These are phyloP conservation scores for Egretta garzetta DNA, from an alignment of 2,113 vertebrate genomes.

Conservation along the genomic window DNA sequence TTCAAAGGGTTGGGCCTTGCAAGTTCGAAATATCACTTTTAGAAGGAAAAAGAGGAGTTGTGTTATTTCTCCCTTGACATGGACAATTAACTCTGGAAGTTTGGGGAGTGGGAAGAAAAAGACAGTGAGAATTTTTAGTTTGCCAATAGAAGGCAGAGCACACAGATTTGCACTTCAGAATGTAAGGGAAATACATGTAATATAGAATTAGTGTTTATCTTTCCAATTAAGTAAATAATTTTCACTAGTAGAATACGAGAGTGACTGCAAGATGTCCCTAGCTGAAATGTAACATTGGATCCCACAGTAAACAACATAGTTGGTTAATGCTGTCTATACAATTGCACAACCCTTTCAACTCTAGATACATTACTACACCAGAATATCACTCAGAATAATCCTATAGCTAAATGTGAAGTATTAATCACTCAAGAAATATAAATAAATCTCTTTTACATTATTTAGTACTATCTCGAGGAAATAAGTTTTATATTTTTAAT, in stretches of 20 bases:
- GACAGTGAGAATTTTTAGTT: neutral
- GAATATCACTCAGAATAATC: neutral
- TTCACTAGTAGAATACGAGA: neutral
- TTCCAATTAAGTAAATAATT: neutral
- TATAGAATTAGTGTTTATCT: neutral
- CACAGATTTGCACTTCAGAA: neutral
- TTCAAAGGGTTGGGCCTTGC: neutral
- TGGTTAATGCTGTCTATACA: neutral
- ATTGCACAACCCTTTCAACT: neutral
- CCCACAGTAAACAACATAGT: neutral
- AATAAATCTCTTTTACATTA: neutral
- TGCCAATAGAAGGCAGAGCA: neutral
- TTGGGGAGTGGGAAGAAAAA: neutral
- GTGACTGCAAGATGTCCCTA: neutral
- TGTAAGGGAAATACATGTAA: neutral
- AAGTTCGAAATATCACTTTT: neutral
- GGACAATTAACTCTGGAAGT: neutral
- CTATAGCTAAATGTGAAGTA: neutral
- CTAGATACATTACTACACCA: neutral
- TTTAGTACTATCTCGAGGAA: neutral
- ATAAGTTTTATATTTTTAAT: neutral
- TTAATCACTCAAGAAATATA: neutral
- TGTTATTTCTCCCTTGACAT: neutral
- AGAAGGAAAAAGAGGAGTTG: neutral
- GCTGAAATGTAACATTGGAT: neutral